Conservation (phyloP, 1,140 invertebrate species). For the Cotesia glomerata region DNA sequence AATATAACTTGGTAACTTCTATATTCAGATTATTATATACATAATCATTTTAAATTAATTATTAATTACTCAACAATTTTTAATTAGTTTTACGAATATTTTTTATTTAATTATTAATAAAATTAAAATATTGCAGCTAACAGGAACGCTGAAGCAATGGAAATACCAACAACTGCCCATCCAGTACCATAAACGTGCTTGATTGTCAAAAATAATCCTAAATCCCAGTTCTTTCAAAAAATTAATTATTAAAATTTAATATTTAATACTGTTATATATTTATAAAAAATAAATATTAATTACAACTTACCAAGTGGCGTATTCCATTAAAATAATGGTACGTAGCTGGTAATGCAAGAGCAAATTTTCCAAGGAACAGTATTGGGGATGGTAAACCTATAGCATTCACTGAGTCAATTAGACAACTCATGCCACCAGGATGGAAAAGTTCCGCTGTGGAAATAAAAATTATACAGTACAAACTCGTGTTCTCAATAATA, state of each 20-base stretch:
- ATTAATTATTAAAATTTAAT: conserved; percentile 9
- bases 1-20: no score
- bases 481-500: neutral
- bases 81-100: neutral
- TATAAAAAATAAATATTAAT: neutral
- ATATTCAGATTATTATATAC: no score
- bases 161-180: conserved; percentile 66
- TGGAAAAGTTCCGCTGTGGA: conserved; percentile 48
- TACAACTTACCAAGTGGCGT: conserved; percentile 68
- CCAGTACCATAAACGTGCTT: conserved; percentile 76
- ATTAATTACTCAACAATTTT: neutral
- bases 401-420: conserved; percentile 42
- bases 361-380: conserved; percentile 46
- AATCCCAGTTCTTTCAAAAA: conserved; percentile 69
- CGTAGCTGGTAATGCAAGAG: conserved; percentile 70
- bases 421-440: conserved; percentile 52
- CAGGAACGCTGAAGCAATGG: conserved; percentile 48
- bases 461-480: conserved; percentile 13
- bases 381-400: conserved; percentile 44
- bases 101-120: neutral
- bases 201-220: conserved; percentile 72
- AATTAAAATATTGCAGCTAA: conserved; percentile 43
- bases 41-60: neutral
- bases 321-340: conserved; percentile 76
- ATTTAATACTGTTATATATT: neutral